These are phyloP conservation scores for Podilymbus podiceps DNA, from an alignment of 2,113 vertebrate species.

Conservation along the genomic window DNA sequence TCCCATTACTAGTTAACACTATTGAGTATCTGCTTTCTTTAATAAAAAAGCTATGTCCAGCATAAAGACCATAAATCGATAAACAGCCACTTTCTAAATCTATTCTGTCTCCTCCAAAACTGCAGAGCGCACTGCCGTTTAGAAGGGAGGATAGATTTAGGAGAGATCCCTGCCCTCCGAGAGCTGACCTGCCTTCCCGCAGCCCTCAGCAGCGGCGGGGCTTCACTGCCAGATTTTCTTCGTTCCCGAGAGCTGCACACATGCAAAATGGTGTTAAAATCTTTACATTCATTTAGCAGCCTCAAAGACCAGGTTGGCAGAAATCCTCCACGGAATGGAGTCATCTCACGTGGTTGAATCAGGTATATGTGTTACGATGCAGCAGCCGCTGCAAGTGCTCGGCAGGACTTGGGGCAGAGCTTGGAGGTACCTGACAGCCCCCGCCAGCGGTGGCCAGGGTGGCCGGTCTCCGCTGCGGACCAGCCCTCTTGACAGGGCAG, in stretches of 20 bases:
- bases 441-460: not conserved
- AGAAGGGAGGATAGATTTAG: not conserved
- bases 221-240: not conserved
- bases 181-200: not conserved
- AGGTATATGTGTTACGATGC: rapidly evolving
- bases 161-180: not conserved
- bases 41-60: slow-evolving; percentile 90
- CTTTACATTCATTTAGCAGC: not conserved
- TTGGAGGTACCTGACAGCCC: not conserved
- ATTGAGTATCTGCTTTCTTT: slow-evolving; percentile 95
- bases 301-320: not conserved
- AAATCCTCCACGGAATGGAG: not conserved
- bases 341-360: rapidly evolving
- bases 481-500: not conserved
- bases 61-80: slow-evolving; percentile 81
- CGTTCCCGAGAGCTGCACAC: not conserved
- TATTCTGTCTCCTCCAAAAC: slow-evolving; percentile 61
- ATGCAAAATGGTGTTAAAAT: not conserved
- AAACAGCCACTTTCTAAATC: slow-evolving; percentile 72
- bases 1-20: slow-evolving; percentile 91
- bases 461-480: not conserved
- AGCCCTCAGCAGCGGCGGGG: not conserved
- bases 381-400: not conserved
- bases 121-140: not conserved
- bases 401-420: rapidly evolving